Evolutionary conservation across 2,113 vertebrate species (phyloP).

Genomic region (Eurypyga helias): DNA sequence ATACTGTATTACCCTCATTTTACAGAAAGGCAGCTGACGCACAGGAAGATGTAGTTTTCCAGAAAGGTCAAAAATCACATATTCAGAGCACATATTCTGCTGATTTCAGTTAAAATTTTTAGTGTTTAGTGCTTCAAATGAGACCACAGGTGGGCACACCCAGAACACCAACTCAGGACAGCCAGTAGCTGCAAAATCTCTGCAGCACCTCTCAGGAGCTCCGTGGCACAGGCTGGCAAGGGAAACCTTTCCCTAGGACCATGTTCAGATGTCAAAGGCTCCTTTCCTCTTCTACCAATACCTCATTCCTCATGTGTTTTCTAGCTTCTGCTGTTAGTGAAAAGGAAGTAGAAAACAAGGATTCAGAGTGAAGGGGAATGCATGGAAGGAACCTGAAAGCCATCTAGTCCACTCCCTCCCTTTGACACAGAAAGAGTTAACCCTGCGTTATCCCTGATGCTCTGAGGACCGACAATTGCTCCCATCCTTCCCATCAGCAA

Average conservation of each 20-base stretch:
- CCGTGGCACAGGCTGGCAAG: fast-evolving
- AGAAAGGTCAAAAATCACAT: not conserved
- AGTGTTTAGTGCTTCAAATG: not conserved
- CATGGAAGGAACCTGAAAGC: not conserved
- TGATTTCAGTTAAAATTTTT: not conserved
- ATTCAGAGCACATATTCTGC: not conserved
- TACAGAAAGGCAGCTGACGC: not conserved
- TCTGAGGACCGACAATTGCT: not conserved
- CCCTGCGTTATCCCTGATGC: not conserved
- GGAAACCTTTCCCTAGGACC: not conserved
- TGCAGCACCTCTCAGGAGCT: not conserved
- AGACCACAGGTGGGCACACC: not conserved
- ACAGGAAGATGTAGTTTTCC: not conserved
- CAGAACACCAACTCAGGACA: not conserved
- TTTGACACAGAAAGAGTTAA: not conserved
- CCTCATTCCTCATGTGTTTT: not conserved
- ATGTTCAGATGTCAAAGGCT: not conserved
- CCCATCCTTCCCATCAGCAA: not conserved
- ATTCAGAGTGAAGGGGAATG: not conserved
- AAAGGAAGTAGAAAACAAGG: not conserved
- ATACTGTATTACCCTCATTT: not conserved
- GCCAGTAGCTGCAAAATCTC: not conserved
- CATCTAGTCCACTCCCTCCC: fast-evolving
- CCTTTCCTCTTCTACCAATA: not conserved
- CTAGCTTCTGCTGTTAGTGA: not conserved